Percentiles rank a stretch among this genome's conserved stretches.
Evolutionary conservation across 2,113 vertebrate genomes (phyloP).

Genomic region (Heterotis niloticus): DNA sequence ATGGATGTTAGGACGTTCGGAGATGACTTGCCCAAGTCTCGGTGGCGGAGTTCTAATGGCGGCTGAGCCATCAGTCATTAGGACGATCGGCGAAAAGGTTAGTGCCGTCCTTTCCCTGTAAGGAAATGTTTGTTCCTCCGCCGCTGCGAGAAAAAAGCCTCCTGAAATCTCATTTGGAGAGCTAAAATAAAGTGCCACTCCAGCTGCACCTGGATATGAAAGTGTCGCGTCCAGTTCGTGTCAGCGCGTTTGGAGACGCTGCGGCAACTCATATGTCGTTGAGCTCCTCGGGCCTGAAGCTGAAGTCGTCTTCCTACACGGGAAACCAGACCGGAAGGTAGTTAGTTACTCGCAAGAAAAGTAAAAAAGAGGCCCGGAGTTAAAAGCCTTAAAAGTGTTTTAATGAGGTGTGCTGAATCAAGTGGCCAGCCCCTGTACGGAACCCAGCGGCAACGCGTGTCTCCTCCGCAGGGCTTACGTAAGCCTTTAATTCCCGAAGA

Average conservation of each 20-base stretch:
- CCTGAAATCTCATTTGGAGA: neutral
- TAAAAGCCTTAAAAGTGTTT: slow-evolving; percentile 20
- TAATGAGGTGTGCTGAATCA: slow-evolving; percentile 22
- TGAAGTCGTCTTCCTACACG: neutral
- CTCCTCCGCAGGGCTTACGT: slow-evolving; percentile 11
- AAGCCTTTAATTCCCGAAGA: slow-evolving; percentile 24
- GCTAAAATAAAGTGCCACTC: neutral
- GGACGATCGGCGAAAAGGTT: neutral
- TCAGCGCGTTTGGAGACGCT: neutral
- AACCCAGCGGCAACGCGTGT: neutral
- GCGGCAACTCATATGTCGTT: neutral
- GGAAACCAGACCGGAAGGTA: slow-evolving; percentile 6
- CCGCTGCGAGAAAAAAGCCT: neutral
- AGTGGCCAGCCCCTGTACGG: slow-evolving; percentile 4
- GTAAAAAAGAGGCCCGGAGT: neutral
- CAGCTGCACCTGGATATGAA: neutral
- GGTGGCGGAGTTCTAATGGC: neutral
- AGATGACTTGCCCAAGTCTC: neutral
- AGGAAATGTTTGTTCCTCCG: neutral
- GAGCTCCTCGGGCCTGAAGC: neutral
- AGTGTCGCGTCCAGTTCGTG: neutral
- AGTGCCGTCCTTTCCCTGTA: neutral
- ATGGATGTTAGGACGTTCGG: neutral
- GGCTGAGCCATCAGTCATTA: neutral
- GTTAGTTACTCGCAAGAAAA: neutral